These are phyloP conservation scores for Elachura formosa DNA, from an alignment of 2,113 vertebrate species.

Conservation along the genomic window DNA sequence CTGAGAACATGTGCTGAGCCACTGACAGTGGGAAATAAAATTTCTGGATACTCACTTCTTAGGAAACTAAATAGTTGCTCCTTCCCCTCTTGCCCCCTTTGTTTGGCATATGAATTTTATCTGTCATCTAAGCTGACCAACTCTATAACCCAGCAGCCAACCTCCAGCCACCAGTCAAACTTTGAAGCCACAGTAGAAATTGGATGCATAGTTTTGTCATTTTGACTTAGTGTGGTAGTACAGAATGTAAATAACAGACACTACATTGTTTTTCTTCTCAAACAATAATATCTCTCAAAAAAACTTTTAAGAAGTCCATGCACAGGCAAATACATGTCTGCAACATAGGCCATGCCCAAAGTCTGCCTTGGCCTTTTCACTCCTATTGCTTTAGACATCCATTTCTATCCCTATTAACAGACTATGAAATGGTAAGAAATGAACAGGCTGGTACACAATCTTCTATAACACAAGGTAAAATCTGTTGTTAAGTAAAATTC, in stretches of 20 bases:
- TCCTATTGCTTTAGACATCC: background rate
- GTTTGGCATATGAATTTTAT: background rate
- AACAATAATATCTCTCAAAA: background rate
- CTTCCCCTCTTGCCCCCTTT: background rate
- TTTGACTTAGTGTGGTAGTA: background rate
- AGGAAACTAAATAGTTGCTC: background rate
- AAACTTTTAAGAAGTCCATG: background rate
- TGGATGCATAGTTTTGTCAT: background rate
- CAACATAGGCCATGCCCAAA: background rate
- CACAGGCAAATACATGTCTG: background rate
- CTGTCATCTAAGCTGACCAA: background rate
- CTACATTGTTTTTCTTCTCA: background rate
- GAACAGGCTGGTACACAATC: background rate
- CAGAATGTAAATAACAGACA: background rate
- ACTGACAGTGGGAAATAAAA: background rate
- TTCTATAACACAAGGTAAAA: background rate
- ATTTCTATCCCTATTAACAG: background rate
- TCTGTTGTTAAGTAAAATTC: background rate
- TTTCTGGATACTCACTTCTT: background rate
- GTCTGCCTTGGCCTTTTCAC: background rate
- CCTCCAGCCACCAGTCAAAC: background rate
- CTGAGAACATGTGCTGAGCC: background rate
- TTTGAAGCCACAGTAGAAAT: background rate
- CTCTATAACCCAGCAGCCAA: background rate
- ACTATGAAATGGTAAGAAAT: background rate